Conservation (phyloP, 2,797 vertebrate genomes). For the Salarias fasciatus region DNA sequence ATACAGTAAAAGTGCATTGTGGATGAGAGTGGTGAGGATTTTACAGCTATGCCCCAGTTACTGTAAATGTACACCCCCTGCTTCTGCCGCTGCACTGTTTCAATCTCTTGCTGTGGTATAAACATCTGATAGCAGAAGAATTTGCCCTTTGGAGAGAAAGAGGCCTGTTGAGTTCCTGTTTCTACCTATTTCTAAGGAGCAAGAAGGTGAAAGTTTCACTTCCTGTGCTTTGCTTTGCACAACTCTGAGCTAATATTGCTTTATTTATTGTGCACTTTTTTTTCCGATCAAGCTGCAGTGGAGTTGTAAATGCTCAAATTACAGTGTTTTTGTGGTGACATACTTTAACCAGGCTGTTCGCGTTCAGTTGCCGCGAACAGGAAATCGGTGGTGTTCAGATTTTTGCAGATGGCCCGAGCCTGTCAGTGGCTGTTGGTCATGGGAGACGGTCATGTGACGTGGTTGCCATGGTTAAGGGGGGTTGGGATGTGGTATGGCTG, state of each 20-base stretch:
- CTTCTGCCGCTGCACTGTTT: constrained; percentile 25
- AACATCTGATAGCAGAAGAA: constrained; percentile 78
- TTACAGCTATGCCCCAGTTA: constrained; percentile 58
- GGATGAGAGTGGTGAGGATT: constrained; percentile 36
- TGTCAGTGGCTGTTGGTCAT: constrained; percentile 61
- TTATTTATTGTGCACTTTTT: no score
- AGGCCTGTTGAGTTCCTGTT: constrained; percentile 47
- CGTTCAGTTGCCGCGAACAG: constrained; percentile 27
- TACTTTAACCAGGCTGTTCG: no score
- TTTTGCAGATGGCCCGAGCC: constrained; percentile 44
- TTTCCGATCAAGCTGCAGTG: no score
- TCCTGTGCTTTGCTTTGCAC: constrained; percentile 35
- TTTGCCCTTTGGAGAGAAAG: constrained; percentile 70
- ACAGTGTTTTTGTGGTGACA: neutral
- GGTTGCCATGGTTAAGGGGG: constrained; percentile 75
- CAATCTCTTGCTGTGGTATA: constrained; percentile 61
- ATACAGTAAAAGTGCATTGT: constrained; percentile 15
- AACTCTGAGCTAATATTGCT: no score
- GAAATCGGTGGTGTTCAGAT: constrained; percentile 33
- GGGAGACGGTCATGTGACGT: constrained; percentile 74
- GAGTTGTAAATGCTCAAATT: neutral
- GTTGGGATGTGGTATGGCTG: constrained; percentile 71
- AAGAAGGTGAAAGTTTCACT: constrained; percentile 65
- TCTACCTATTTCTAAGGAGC: constrained; percentile 28
- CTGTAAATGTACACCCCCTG: constrained; percentile 44